Base-by-base conservation (phyloP, 2,888 invertebrate genomes). In the Drosophila phalerata region DNA sequence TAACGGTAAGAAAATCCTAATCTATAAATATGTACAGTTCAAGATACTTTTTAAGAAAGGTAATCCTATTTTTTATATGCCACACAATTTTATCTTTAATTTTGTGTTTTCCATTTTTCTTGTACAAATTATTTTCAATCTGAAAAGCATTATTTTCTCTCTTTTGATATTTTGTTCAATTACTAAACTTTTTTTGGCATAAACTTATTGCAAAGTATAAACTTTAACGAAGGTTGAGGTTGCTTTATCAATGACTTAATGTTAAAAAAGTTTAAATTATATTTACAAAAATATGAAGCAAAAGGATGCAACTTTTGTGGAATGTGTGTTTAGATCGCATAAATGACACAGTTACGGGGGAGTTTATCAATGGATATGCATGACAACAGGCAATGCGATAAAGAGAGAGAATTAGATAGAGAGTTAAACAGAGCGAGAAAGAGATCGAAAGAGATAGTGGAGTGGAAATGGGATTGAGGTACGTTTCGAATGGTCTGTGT, bases 301-400 rank as follows among this genome's bases (percentile, higher is more conserved):
- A 40, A 40, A 52, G 62, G 30, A 53, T 56, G 58, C 64, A 34
- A 55, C 30, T 48, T 32, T 57, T 45, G 56, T 61, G 45, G 19
- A 3, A 9, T 45, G 34, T 55, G 28, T n/a, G 5, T 22, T 22
- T 60, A 6, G 17, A 47, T 47, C 25, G 38, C 19, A 64, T 53
- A 58, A 42, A 52, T 72, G 61, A 48, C 37, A 52, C 25, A 66
- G 38, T 57, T 48, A 45, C 13, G 32, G 34, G 34, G 51, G 19
- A 37, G 42, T 13, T 61, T 6, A 2, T 37, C 47, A 60, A 48
- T 25, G 57, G 42, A 58, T 63, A 49, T 63, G 57, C 56, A 40
- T 63, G 73, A 56, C 17, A 69, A 67, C 73, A 76, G 42, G 65
- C 70, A 60, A 65, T 80, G 64, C 51, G 63, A 48, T 63, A 62